Conservation (phyloP, 2,113 vertebrate species). For the Chlamydotis undulata region DNA sequence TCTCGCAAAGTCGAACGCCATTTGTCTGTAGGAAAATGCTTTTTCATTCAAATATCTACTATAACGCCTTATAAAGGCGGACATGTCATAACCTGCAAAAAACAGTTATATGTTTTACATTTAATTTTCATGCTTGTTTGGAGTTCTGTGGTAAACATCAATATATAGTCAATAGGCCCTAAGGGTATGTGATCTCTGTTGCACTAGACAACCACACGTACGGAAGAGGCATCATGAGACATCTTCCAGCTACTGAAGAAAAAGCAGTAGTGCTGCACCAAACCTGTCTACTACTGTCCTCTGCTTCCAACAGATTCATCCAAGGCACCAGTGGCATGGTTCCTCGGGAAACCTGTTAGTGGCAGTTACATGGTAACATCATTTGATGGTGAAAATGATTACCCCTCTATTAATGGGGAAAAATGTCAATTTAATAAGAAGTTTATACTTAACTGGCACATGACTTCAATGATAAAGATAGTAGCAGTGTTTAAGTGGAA, state of each 20-base stretch:
- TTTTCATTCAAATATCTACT: conserved; percentile 98
- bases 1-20: conserved; percentile 99
- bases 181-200: not conserved
- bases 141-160: not conserved
- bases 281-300: not conserved
- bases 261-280: not conserved
- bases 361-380: not conserved
- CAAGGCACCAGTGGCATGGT: not conserved
- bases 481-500: too few species aligned
- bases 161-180: not conserved
- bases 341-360: not conserved
- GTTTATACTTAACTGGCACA: not conserved
- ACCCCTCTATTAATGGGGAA: not conserved
- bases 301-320: not conserved
- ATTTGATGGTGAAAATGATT: not conserved
- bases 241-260: not conserved
- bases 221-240: not conserved
- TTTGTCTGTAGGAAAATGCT: conserved; percentile 97
- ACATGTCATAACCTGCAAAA: conserved; percentile 66
- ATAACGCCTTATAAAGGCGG: conserved; percentile 80
- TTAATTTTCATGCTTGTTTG: not conserved
- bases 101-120: not conserved
- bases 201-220: not conserved
- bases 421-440: not conserved
- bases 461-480: not conserved